A percentile compares a stretch with the other conserved stretches of the same genome.
Evolutionary conservation across 2,797 vertebrate genomes (phyloP).

Genomic region (Lithobates sylvaticus): DNA sequence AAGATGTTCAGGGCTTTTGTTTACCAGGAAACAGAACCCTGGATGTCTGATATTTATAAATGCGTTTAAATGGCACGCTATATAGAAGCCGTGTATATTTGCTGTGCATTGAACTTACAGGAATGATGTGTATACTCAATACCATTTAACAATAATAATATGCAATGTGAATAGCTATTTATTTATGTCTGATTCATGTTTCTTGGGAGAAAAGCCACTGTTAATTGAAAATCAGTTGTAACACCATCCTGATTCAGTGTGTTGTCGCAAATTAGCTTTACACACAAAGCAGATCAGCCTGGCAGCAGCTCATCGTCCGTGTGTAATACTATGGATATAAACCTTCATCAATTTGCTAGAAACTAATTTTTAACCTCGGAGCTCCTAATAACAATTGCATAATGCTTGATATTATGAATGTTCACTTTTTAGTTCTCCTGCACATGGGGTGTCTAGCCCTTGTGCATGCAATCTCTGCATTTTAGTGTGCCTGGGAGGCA

Average conservation of each 20-base stretch:
- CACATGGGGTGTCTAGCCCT: too few relatives aligned
- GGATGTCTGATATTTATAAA: neutral
- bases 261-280: too few relatives aligned
- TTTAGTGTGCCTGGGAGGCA: too few relatives aligned
- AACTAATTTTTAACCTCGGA: neutral
- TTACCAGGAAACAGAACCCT: neutral
- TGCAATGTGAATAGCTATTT: neutral
- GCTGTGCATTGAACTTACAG: neutral
- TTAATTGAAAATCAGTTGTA: too few relatives aligned
- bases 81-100: too few relatives aligned
- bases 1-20: conserved; percentile 17
- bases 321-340: neutral
- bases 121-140: neutral
- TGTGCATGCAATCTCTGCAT: too few relatives aligned
- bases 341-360: neutral
- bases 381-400: neutral
- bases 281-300: neutral
- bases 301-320: neutral
- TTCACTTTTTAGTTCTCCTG: too few relatives aligned
- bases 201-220: too few relatives aligned
- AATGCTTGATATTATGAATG: too few relatives aligned
- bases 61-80: too few relatives aligned
- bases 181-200: neutral
- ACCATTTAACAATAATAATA: neutral
- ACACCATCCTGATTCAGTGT: too few relatives aligned